Evolutionary conservation across 2,888 invertebrate species (phyloP), one percentile per base, ranked within the genome.

Genomic region (Epinotia ramella): DNA sequence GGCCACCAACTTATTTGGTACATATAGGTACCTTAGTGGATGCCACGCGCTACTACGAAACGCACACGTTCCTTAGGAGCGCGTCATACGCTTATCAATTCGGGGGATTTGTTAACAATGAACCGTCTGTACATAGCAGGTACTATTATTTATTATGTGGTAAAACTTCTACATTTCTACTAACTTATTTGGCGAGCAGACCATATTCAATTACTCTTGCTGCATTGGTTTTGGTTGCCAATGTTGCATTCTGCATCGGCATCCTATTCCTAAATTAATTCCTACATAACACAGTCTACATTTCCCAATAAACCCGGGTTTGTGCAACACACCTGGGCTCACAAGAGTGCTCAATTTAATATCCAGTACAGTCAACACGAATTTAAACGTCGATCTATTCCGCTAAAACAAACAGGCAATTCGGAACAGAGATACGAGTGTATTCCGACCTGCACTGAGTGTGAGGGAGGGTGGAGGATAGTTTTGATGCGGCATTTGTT

Each of bases 321-420:
- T 40, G 24, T 60, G 69, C 46, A 67, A n/a, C 40, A 20, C 49
- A 59, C 57, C 56, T 65, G 56, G 33, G 24, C 57, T n/a, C 49
- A 46, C 60, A 13, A 9, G 53, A 56, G 57, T 40, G 33, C 63
- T 56, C 68, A 59, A 66, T 65, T 40, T 73, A 68, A 75, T 75
- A 75, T 70, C 24, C 49, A 28, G 74, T 75, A 75, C 65, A 70
- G 74, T 75, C 74, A 75, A 70, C 74, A 75, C 53, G 67, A 67
- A 44, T 73, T 73, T 73, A 75, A 75, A 70, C 74, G 70, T 65
- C 73, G 67, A 73, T 67, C 69, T 59, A 73, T 68, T 57, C 28
- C 53, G 74, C 59, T 75, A 65, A 68, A 73, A 73, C 68, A 57
- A 75, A 70, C 74, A 75, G 53, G 53, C 70, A 75, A 74, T 64